Evolutionary conservation across 2,113 vertebrate genomes (phyloP).

Genomic region (human (Homo sapiens)): GRCh38 chr2:102993001-102993500

Average conservation of each 20-base stretch:
- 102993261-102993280: background rate
- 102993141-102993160: background rate
- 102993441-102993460: background rate
- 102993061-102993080: background rate
- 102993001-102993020: background rate
- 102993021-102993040: background rate
- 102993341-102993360: rapidly evolving
- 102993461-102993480: background rate
- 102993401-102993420: background rate
- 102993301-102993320: background rate
- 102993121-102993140: background rate
- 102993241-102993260: background rate
- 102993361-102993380: background rate
- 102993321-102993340: background rate
- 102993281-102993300: background rate
- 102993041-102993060: background rate
- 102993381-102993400: background rate
- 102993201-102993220: background rate
- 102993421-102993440: background rate
- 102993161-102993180: background rate
- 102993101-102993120: background rate
- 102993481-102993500: rapidly evolving
- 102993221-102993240: background rate
- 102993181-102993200: background rate
- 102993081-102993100: background rate